phyloP scores from a whole-genome alignment of 2,113 vertebrate genomes.

The Pavo muticus region DNA sequence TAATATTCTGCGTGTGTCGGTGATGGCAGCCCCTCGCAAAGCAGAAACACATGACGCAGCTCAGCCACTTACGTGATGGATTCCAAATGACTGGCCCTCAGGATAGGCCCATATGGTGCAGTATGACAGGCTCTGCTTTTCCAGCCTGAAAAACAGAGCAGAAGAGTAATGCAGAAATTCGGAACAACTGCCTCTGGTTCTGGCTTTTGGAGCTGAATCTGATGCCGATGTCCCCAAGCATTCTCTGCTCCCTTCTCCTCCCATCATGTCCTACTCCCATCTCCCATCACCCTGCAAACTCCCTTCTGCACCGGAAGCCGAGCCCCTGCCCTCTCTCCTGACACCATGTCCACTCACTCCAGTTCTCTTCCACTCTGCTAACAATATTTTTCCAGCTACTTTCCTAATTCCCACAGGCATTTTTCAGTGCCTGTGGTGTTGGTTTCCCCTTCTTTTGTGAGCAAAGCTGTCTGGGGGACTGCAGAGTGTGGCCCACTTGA shows the following conservation, averaged over 20 bases:
- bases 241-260: neutral
- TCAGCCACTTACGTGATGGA: neutral
- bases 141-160: neutral
- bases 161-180: neutral
- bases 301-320: neutral
- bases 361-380: neutral
- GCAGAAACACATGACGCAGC: neutral
- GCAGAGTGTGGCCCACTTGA: neutral
- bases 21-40: neutral
- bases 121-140: neutral
- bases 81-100: slow-evolving; percentile 52
- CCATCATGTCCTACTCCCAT: neutral
- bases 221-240: neutral
- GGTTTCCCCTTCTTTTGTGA: neutral
- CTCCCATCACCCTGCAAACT: neutral
- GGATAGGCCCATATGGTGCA: slow-evolving; percentile 27
- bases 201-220: neutral
- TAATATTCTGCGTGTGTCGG: neutral
- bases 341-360: neutral
- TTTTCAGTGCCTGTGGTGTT: neutral
- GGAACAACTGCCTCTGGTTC: neutral
- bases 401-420: neutral
- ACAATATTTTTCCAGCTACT: neutral
- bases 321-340: neutral
- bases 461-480: neutral